A percentile compares a stretch with the other conserved stretches of the same genome.
phyloP scores from a whole-genome alignment of 2,888 invertebrate species.

The Gibbula magus region DNA sequence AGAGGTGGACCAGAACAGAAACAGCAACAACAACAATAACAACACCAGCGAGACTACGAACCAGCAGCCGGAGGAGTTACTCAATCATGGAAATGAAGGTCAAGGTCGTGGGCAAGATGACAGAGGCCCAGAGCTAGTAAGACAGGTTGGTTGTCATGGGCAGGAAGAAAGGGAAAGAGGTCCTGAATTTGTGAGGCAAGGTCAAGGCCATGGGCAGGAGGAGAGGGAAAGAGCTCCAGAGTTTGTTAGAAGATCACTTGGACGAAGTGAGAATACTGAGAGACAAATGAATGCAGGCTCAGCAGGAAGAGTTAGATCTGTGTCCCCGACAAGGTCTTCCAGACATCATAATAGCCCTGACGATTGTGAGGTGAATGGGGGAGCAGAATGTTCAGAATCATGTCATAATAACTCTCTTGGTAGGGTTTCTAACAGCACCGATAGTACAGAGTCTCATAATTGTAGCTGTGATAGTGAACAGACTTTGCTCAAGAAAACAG shows the following conservation, averaged over 20 bases:
- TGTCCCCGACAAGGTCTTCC: background rate
- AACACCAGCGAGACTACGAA: slow-evolving; percentile 24
- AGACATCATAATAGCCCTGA: background rate
- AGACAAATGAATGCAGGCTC: background rate
- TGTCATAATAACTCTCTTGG: background rate
- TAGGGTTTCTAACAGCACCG: background rate
- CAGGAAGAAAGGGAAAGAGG: background rate
- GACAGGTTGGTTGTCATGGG: background rate
- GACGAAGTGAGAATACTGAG: background rate
- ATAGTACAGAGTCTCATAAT: slow-evolving; percentile 16
- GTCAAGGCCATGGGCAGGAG: background rate
- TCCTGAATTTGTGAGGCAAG: background rate
- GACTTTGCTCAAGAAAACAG: slow-evolving; percentile 23
- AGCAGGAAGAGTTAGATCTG: slow-evolving; percentile 14
- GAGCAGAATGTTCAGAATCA: background rate
- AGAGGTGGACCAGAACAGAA: slow-evolving; percentile 44
- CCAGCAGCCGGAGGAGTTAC: background rate
- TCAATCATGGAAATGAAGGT: background rate
- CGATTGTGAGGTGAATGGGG: background rate
- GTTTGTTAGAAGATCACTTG: background rate
- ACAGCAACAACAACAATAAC: slow-evolving; percentile 46
- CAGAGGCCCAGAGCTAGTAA: background rate
- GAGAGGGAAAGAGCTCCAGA: background rate
- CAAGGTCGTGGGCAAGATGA: background rate
- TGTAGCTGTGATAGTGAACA: slow-evolving; percentile 29